Evolutionary conservation across 2,113 vertebrate genomes (phyloP).

Genomic region (Pheucticus melanocephalus): DNA sequence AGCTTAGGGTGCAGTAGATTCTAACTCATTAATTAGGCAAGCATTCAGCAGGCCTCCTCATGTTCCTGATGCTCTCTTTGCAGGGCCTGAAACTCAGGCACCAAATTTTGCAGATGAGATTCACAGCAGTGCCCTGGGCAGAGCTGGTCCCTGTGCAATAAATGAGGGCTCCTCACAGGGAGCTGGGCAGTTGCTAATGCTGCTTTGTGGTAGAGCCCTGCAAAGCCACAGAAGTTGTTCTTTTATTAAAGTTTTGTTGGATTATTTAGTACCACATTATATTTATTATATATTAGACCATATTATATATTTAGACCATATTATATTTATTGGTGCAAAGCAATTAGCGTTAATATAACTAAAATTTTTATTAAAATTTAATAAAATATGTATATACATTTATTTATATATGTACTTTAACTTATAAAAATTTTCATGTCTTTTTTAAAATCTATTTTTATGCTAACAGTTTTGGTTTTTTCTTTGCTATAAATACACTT

Average conservation of each 20-base stretch:
- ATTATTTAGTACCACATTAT: neutral
- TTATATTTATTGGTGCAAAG: too few relatives aligned
- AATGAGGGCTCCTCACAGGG: neutral
- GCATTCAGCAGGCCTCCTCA: neutral
- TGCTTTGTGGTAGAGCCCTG: neutral
- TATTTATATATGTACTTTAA: too few relatives aligned
- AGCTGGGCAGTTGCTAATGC: neutral
- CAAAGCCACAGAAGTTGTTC: neutral
- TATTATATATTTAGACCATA: too few relatives aligned
- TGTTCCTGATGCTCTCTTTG: conserved; percentile 1
- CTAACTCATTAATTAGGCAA: conserved; percentile 4
- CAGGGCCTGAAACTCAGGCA: neutral
- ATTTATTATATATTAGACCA: too few relatives aligned
- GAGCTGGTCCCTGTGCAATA: neutral
- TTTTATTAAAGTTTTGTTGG: neutral
- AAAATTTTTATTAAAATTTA: too few relatives aligned
- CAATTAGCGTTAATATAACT: too few relatives aligned
- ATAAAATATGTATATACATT: too few relatives aligned
- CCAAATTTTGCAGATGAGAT: neutral
- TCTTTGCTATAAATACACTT: too few relatives aligned
- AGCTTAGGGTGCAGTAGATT: neutral
- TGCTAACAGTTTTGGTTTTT: too few relatives aligned
- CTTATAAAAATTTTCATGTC: too few relatives aligned
- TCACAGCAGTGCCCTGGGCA: neutral
- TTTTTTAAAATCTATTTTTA: too few relatives aligned